These are phyloP conservation scores for Malacosoma neustria DNA, from an alignment of 2,888 invertebrate species.

Conservation along the genomic window DNA sequence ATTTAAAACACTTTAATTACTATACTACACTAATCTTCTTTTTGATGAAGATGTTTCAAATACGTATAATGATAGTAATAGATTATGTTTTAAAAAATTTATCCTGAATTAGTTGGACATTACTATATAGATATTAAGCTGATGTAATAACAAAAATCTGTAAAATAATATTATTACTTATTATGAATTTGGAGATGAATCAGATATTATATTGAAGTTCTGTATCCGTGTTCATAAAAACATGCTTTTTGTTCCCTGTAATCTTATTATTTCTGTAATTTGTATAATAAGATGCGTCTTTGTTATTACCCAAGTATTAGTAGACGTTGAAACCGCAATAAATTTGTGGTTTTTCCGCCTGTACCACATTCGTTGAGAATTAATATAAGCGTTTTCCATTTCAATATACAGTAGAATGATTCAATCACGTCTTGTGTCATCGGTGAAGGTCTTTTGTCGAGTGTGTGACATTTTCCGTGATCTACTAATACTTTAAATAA, in stretches of 20 bases:
- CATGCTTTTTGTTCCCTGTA: neutral
- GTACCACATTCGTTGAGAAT: neutral
- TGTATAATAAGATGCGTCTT: neutral
- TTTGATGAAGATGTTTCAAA: no score
- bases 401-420: constrained; percentile 11
- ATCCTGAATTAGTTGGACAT: no score
- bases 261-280: neutral
- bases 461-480: constrained; percentile 13
- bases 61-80: no score
- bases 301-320: neutral
- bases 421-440: constrained; percentile 55
- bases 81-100: no score
- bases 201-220: no score
- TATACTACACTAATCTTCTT: no score
- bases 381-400: neutral
- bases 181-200: no score
- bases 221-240: neutral
- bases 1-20: neutral
- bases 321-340: neutral
- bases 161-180: no score
- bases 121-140: no score
- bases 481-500: no score
- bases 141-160: no score
- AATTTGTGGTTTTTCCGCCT: neutral
- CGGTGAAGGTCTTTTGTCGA: constrained; percentile 48